Conservation (phyloP, 2,113 vertebrate genomes). For the Odobenus rosmarus region DNA sequence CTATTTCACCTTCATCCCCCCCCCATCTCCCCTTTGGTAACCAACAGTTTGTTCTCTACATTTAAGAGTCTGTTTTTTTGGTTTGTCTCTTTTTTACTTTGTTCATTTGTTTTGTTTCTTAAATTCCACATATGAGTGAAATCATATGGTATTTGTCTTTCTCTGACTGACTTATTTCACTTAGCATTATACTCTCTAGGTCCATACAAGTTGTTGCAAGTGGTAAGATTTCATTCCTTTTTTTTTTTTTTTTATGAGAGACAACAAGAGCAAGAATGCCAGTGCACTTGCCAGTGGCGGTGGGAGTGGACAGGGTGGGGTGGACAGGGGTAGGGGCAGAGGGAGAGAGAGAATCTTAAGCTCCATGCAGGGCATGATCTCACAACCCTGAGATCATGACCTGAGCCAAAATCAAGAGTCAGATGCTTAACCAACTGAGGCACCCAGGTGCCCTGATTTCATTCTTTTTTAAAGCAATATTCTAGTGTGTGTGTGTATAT, state of each 20-base stretch:
- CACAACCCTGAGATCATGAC: background rate
- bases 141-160: background rate
- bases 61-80: background rate
- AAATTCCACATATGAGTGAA: background rate
- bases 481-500: rapidly evolving
- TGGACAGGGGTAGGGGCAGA: background rate
- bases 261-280: background rate
- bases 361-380: too few species aligned
- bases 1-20: background rate
- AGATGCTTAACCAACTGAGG: background rate
- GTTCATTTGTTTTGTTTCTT: background rate
- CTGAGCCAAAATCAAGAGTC: background rate
- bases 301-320: too few species aligned
- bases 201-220: background rate
- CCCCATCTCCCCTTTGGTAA: background rate
- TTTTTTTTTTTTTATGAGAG: background rate
- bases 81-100: background rate
- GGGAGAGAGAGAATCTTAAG: background rate
- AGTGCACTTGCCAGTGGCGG: background rate
- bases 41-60: background rate
- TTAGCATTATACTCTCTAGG: background rate
- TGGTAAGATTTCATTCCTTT: background rate
- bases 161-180: background rate
- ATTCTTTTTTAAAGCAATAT: background rate
- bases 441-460: background rate